Conservation (phyloP, 2,888 invertebrate genomes). For the Doris montereyensis region DNA sequence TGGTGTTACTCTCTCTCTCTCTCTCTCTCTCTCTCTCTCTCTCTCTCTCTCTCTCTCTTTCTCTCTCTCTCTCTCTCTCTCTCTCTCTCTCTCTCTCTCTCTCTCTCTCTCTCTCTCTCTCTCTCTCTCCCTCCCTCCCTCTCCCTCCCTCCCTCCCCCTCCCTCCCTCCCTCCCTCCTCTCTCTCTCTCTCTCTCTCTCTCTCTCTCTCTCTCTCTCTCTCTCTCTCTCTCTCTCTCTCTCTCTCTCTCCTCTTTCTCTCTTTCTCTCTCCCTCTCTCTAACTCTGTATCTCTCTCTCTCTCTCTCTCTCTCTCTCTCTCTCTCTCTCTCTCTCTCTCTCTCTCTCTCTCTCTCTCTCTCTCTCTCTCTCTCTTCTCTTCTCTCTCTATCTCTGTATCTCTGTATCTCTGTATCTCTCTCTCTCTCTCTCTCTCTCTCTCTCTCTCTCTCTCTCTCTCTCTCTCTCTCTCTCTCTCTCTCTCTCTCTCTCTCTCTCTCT, state of each 20-base stretch:
- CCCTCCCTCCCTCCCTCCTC: background rate
- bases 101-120: background rate
- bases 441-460: no score
- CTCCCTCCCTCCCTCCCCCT: background rate
- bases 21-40: background rate
- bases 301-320: background rate
- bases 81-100: background rate
- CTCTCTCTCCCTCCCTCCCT: background rate
- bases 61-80: background rate
- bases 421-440: no score
- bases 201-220: background rate
- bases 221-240: background rate
- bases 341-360: conserved; percentile 4
- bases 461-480: no score
- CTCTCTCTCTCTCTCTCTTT: background rate
- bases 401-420: no score
- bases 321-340: no score
- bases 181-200: background rate
- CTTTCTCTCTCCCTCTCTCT: background rate
- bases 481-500: no score
- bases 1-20: background rate
- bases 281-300: no score
- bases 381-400: no score
- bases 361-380: conserved; percentile 1
- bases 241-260: background rate